Evolutionary conservation across 1,140 invertebrate genomes (phyloP), one percentile per base, ranked within the genome.

Genomic region (Cheumatopsyche charites): DNA sequence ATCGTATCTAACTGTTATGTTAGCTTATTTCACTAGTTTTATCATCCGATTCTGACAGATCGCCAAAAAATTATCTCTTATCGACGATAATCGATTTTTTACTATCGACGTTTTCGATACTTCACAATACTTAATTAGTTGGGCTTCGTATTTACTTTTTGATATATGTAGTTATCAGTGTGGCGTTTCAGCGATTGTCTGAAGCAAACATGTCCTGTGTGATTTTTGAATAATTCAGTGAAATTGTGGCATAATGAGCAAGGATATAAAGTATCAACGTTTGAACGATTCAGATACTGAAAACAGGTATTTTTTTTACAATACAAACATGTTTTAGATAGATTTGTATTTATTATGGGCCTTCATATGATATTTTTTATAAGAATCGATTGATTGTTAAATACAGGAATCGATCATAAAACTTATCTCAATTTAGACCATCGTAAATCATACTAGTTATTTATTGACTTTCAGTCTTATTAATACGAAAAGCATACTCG

Each of bases 241-340:
- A 36, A 3, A 36, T 9, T 17, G 72, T 68, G 74, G 55, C 62
- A 80, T 78, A 75, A 71, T 75, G 73, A 79, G 78, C 11, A 70
- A 78, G 23, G 76, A 77, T 12, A 70, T 82, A 15, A 82, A 81
- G 63, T 82, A 82, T 63, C 77, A 79, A 62, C 77, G 77, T 62
- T 73, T 82, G 73, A 78, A 80, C 36, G 77, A 81, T 65, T 68
- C 77, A 23, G 80, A 81, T 36, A 49, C 45, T 21, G 65, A 67
- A 11, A 15, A 13, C 17, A 67, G 65, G 65, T 67, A 67, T 49
- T 45, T 66, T 15, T 13, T 49, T 49, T 49, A 17, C 6, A 3
- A 49, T 49, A 49, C 13, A 49, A 49, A 5, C 13, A 5, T 49
- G 4, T 49, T 19, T 5, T 49, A n/a, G 13, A 4, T 36, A 4